Base-by-base conservation (phyloP, 2,113 vertebrate genomes). In the Lampris incognitus region DNA sequence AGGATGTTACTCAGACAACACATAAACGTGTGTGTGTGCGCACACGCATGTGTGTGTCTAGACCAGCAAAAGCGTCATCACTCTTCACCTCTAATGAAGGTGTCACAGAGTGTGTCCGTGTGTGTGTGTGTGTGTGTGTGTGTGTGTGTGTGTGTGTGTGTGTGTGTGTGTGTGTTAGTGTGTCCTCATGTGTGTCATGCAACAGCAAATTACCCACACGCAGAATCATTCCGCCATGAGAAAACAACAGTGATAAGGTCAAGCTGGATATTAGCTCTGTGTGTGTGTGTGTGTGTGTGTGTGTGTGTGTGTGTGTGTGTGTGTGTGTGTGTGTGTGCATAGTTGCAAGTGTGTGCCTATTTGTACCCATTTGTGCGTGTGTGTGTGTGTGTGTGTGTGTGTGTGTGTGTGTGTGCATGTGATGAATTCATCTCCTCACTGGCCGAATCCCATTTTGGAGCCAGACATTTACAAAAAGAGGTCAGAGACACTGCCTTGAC, bases 161-260 rank as follows among this genome's bases (percentile, higher is more conserved):
- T 54, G 66, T 79, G 69, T 72, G 71, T 68, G 65, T 70, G 50
- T 24, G 9, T 51, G 61, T 71, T 40, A 24, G 42, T 13, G 41
- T 40, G 44, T 41, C 36, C 40, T 42, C 5, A 50, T 72, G 41
- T 46, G 48, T 59, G 36, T 79, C 52, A 66, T 13, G 6, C 51
- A 55, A 64, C 66, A 71, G 75, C 82, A 89, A 81, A 87, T 89
- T 79, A 91, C 78, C 51, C 64, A 60, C 41, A 58, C 9, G 9
- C 42, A 37, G 59, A 70, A 65, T 78, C 65, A 75, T 70, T 77
- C 77, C 78, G 80, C 55, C 78, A 79, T 66, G 74, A 73, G 52
- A 82, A 81, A 69, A 69, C 60, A 65, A 72, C 52, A 44, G 65
- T 81, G 82, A 90, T 88, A 84, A 91, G 85, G 83, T 91, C 90